Base-by-base conservation (phyloP, 1,140 invertebrate genomes). In the Mamestra configurata region DNA sequence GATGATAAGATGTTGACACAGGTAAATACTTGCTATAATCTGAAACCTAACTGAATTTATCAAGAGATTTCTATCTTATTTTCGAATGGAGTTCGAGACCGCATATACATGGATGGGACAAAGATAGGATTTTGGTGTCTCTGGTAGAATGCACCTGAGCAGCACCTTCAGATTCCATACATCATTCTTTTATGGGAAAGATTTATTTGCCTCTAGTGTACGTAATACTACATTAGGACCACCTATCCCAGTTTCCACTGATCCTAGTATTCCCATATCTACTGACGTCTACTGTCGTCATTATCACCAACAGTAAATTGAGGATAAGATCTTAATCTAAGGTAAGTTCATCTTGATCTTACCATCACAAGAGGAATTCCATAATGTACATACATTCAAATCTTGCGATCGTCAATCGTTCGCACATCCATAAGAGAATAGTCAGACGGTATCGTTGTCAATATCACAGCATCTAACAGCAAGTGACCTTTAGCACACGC, bases 1-100 rank as follows among this genome's bases (percentile, higher is more conserved):
- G 35, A 64, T 64, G 35, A 64, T 64, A 40, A 64, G 59, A 55
- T 55, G 53, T 37, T 22, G 59, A 64, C 35, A 40, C 31, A 37
- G 18, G 59, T 64, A 40, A 40, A 15, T 64, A 40, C 35, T 24
- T 18, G 31, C 20, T 37, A 11, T 18, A 64, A 64, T 64, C 6
- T 18, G n/a, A 40, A 55, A 55, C 8, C n/a, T 24, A 24, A 13
- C 22, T 55, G 22, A 55, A 24, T 13, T 24, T 55, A 55, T 49
- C n/a, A 15, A 11, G 27, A 31, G 27, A 31, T 31, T 31, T 31
- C 27, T 40, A 40, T 40, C 37, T 40, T 40, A 11, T 40, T 40
- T 40, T 40, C 10, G 4, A 4, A 15, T 49, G n/a, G n/a, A n/a
- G n/a, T n/a, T n/a, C n/a, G n/a, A n/a, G n/a, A n/a, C n/a, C n/a